Evolutionary conservation across 2,888 invertebrate species (phyloP).

Genomic region (Endomychus coccineus): DNA sequence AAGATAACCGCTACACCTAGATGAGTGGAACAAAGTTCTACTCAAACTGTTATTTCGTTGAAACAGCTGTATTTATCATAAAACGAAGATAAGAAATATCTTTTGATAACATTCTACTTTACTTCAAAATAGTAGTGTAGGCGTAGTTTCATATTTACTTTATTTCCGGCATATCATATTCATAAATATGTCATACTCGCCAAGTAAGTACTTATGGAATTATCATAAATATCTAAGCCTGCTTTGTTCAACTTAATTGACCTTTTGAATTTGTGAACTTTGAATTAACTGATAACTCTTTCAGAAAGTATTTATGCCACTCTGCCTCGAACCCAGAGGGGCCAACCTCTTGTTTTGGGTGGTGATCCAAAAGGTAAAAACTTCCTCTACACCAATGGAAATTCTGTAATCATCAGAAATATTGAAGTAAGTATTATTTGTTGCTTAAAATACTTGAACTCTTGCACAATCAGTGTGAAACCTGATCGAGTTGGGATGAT

Average conservation of each 20-base stretch:
- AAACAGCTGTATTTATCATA: not conserved
- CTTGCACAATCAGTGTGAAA: no score
- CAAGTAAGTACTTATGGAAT: constrained; percentile 30
- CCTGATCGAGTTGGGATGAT: no score
- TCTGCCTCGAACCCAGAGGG: constrained; percentile 89
- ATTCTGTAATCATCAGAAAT: constrained; percentile 94
- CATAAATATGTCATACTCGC: constrained; percentile 35
- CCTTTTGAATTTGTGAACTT: no score
- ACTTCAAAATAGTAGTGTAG: constrained; percentile 10
- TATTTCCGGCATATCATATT: constrained; percentile 19
- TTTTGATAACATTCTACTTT: not conserved
- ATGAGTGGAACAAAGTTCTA: no score
- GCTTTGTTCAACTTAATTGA: no score
- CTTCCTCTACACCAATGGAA: constrained; percentile 95
- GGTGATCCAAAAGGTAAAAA: constrained; percentile 95
- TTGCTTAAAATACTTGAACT: no score
- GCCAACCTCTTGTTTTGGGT: constrained; percentile 88
- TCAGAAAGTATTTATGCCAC: constrained; percentile 86
- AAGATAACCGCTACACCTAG: constrained; percentile 15
- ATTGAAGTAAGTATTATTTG: constrained; percentile 76
- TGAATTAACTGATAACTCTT: no score
- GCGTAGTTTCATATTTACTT: constrained; percentile 15
- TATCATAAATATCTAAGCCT: no score
- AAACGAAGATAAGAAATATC: not conserved
- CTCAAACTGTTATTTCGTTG: no score